Evolutionary conservation across 1,140 invertebrate species (phyloP).

Genomic region (Philotrypesis tridentata): DNA sequence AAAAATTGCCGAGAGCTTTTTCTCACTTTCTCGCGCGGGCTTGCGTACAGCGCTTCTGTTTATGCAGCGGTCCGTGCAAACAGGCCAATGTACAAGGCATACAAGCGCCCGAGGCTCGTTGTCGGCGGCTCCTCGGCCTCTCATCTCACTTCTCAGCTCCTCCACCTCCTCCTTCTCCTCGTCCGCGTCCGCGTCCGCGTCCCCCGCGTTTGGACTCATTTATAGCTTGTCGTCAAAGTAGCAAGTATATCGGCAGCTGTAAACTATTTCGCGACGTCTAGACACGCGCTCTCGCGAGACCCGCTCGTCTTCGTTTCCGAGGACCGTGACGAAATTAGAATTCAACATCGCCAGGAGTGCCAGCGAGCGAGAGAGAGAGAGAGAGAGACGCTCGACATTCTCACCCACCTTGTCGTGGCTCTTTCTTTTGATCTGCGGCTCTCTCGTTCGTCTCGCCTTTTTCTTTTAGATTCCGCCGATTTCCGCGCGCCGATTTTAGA

Average conservation of each 20-base stretch:
- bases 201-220: constrained; percentile 35
- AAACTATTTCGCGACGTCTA: constrained; percentile 53
- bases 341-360: constrained; percentile 35
- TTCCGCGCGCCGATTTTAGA: no score
- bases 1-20: no score
- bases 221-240: constrained; percentile 52
- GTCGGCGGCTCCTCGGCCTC: constrained; percentile 32
- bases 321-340: constrained; percentile 51
- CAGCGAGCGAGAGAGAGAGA: neutral
- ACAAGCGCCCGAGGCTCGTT: constrained; percentile 7
- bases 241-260: constrained; percentile 49
- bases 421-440: constrained; percentile 6
- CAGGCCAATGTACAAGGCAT: neutral
- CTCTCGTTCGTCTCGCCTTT: neutral
- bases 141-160: constrained; percentile 28
- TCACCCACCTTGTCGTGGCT: constrained; percentile 29
- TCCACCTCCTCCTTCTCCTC: constrained; percentile 20
- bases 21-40: neutral
- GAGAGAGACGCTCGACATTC: constrained; percentile 22
- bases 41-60: constrained; percentile 16
- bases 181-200: constrained; percentile 4
- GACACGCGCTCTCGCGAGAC: constrained; percentile 42
- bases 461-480: neutral
- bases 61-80: neutral
- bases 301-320: constrained; percentile 40